A percentile compares a stretch with the other conserved stretches of the same genome.
These are phyloP conservation scores for Amphipyra tragopoginis DNA, from an alignment of 2,888 invertebrate genomes.

Conservation along the genomic window DNA sequence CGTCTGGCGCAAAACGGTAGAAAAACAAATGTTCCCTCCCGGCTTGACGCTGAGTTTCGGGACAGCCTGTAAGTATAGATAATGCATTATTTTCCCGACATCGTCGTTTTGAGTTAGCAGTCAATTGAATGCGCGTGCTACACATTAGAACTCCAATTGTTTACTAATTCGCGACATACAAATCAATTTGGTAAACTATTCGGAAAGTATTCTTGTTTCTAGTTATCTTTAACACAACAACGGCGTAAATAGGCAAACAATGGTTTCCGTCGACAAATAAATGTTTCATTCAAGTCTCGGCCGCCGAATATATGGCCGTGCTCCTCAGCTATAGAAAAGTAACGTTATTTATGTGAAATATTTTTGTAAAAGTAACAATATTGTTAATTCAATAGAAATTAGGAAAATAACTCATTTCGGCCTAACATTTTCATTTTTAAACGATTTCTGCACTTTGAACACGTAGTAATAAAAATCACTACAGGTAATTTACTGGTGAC, in stretches of 20 bases:
- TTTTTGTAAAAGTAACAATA: neutral
- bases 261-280: slow-evolving; percentile 21
- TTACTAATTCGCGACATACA: slow-evolving; percentile 15
- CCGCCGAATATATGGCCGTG: slow-evolving; percentile 43
- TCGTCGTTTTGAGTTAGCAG: no score
- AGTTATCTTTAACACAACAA: slow-evolving; percentile 39
- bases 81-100: no score
- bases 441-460: no score
- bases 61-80: no score
- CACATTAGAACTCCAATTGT: slow-evolving; percentile 20
- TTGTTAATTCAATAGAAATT: no score
- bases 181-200: slow-evolving; percentile 23
- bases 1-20: no score
- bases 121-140: neutral
- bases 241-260: slow-evolving; percentile 33
- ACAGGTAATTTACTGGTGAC: no score
- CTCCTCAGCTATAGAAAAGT: slow-evolving; percentile 55
- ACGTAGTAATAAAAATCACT: no score
- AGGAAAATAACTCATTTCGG: no score
- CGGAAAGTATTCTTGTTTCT: slow-evolving; percentile 28
- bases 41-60: no score
- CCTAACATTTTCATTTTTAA: no score
- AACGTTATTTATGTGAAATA: slow-evolving; percentile 24
- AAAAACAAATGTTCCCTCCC: no score
- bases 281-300: slow-evolving; percentile 12